Percentiles rank a stretch among this genome's conserved stretches.
phyloP scores from a whole-genome alignment of 2,113 vertebrate genomes.

The Mola mola region DNA sequence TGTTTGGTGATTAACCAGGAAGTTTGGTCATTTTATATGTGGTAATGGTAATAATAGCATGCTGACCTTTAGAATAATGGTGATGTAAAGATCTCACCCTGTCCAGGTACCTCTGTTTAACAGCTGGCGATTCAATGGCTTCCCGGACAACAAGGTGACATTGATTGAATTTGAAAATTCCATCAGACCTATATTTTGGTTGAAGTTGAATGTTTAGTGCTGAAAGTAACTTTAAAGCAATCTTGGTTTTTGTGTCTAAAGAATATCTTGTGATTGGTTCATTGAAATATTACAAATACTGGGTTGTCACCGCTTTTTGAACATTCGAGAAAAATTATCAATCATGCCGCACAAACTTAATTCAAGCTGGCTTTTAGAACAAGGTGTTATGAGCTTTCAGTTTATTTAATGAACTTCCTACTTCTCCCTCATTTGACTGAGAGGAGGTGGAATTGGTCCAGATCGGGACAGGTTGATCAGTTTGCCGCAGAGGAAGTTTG shows the following conservation, averaged over 20 bases:
- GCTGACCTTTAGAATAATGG: too few relatives aligned
- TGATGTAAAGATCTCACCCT: too few relatives aligned
- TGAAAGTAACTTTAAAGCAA: too few relatives aligned
- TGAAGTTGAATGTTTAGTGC: too few relatives aligned
- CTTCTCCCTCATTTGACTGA: slow-evolving; percentile 65
- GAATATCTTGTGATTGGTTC: background rate
- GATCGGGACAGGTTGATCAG: slow-evolving; percentile 9
- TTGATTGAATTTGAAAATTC: too few relatives aligned
- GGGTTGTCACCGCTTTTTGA: background rate
- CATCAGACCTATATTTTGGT: too few relatives aligned
- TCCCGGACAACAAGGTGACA: too few relatives aligned
- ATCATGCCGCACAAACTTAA: slow-evolving; percentile 11
- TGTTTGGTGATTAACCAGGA: slow-evolving; percentile 7
- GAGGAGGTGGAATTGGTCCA: slow-evolving; percentile 17
- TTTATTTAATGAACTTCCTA: slow-evolving; percentile 26
- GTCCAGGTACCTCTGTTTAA: too few relatives aligned
- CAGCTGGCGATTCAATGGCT: too few relatives aligned
- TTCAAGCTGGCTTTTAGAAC: slow-evolving; percentile 8
- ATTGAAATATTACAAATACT: background rate
- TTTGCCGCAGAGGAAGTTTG: slow-evolving; percentile 62
- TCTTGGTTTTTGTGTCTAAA: background rate
- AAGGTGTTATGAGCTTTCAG: slow-evolving; percentile 5
- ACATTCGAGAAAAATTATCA: background rate
- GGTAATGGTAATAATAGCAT: too few relatives aligned
- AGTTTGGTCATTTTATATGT: too few relatives aligned